A percentile compares a stretch with the other conserved stretches of the same genome.
phyloP scores from a whole-genome alignment of 2,888 invertebrate genomes.

The Caenorhabditis sulstoni region DNA sequence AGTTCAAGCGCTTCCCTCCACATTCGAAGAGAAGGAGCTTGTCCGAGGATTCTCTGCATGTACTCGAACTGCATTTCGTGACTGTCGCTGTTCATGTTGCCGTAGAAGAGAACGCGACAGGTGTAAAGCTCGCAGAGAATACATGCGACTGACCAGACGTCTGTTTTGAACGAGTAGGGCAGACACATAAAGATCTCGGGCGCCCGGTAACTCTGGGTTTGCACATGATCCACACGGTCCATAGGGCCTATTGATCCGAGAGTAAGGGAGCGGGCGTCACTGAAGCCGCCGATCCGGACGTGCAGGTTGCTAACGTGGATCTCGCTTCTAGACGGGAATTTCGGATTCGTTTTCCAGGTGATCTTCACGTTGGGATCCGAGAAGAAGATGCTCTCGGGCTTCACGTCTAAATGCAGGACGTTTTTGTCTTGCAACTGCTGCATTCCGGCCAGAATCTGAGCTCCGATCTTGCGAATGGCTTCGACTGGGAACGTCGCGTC shows the following conservation, averaged over 20 bases:
- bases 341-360: background rate
- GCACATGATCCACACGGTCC: background rate
- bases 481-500: background rate
- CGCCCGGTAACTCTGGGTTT: conserved; percentile 26
- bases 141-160: conserved; percentile 36
- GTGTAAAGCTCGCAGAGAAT: conserved; percentile 32
- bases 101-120: conserved; percentile 19
- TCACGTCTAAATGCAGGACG: conserved; percentile 23
- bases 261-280: background rate
- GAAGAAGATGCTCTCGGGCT: conserved; percentile 27
- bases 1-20: background rate
- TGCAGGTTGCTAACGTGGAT: background rate
- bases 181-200: conserved; percentile 21
- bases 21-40: background rate
- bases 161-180: background rate
- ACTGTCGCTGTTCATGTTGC: background rate
- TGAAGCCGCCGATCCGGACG: conserved; percentile 19
- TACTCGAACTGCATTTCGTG: conserved; percentile 9
- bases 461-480: background rate
- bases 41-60: background rate
- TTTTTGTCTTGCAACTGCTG: background rate
- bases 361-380: background rate
- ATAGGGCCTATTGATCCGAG: too few relatives aligned
- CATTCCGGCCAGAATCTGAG: background rate
- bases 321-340: too few relatives aligned